Conservation (phyloP, 2,113 vertebrate species). For the Nothobranchius furzeri region DNA sequence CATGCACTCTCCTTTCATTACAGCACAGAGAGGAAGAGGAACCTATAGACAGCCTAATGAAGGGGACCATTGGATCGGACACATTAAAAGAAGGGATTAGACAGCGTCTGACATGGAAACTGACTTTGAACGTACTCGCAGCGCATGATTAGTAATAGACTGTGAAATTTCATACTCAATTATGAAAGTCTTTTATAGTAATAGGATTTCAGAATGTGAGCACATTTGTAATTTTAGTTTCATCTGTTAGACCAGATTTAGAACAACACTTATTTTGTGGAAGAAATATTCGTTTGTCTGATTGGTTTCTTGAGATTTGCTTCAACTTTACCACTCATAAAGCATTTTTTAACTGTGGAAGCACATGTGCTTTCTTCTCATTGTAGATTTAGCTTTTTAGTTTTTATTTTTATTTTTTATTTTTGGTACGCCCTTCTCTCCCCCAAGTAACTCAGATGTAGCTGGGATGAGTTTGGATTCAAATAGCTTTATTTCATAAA, state of each 20-base stretch:
- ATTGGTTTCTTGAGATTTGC: constrained; percentile 43
- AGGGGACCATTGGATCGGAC: constrained; percentile 57
- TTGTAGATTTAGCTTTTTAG: no score
- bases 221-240: constrained; percentile 63
- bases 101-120: constrained; percentile 66
- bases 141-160: constrained; percentile 69
- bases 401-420: no score
- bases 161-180: constrained; percentile 69
- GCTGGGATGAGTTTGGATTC: no score
- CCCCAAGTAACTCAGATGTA: no score
- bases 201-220: constrained; percentile 65
- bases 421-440: no score
- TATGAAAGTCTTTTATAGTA: constrained; percentile 70
- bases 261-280: constrained; percentile 35
- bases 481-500: no score
- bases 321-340: constrained; percentile 16
- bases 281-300: constrained; percentile 31
- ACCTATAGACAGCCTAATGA: constrained; percentile 70
- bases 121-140: constrained; percentile 67
- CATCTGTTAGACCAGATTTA: constrained; percentile 55
- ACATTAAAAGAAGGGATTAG: constrained; percentile 73
- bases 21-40: constrained; percentile 51
- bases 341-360: constrained; percentile 15
- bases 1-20: constrained; percentile 68
- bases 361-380: background rate